phyloP scores from a whole-genome alignment of 2,888 invertebrate genomes.

The Diaperis boleti region DNA sequence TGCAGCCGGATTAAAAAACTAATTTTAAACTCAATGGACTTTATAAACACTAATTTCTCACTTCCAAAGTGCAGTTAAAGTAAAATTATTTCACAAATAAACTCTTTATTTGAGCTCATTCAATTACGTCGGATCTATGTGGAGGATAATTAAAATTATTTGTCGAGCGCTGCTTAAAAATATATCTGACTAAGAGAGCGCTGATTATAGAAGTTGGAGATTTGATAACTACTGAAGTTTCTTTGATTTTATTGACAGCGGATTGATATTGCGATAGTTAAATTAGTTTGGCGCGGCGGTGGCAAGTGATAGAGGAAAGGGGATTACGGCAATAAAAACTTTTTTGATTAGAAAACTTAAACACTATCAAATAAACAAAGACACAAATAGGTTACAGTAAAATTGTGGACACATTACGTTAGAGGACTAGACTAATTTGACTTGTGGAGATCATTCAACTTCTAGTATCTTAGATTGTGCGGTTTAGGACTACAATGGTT shows the following conservation, averaged over 20 bases:
- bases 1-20: conserved; percentile 46
- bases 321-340: conserved; percentile 39
- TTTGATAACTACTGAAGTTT: conserved; percentile 52
- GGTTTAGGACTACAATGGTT: too few relatives aligned
- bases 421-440: too few relatives aligned
- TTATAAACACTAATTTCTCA: conserved; percentile 40
- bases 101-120: conserved; percentile 39
- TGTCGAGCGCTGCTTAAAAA: conserved; percentile 8
- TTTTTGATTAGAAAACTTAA: conserved; percentile 42
- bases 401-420: too few relatives aligned
- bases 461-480: too few relatives aligned
- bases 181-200: neutral
- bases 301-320: conserved; percentile 30
- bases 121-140: conserved; percentile 42
- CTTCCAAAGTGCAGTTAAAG: conserved; percentile 29
- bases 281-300: conserved; percentile 40
- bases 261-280: conserved; percentile 49
- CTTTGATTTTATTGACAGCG: conserved; percentile 44
- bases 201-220: conserved; percentile 22
- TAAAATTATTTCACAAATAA: conserved; percentile 34
- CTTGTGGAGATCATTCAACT: too few relatives aligned
- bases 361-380: conserved; percentile 34
- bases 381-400: too few relatives aligned
- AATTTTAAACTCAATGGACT: conserved; percentile 46
- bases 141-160: conserved; percentile 38